These are phyloP conservation scores for Nematopogon swammerdamellus DNA, from an alignment of 2,888 invertebrate species.

Conservation along the genomic window DNA sequence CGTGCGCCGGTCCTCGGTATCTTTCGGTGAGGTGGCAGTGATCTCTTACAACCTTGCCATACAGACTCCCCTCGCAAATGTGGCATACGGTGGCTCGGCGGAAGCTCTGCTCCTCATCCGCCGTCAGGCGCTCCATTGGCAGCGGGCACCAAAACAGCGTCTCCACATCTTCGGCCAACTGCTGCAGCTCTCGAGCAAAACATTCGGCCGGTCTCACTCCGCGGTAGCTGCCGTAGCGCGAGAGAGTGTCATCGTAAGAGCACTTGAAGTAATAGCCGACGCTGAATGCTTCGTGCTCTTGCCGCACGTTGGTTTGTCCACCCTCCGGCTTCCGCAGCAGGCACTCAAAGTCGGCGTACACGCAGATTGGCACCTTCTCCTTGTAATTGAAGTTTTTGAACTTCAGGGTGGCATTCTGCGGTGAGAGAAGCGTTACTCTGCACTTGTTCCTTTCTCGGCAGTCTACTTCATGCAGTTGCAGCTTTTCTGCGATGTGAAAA, in stretches of 20 bases:
- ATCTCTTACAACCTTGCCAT: conserved; percentile 12
- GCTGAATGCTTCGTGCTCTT: background rate
- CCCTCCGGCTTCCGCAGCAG: background rate
- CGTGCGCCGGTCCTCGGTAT: conserved; percentile 16
- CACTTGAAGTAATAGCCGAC: conserved; percentile 6
- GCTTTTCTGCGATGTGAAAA: conserved; percentile 7
- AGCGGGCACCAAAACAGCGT: background rate
- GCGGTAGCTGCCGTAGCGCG: conserved; percentile 6
- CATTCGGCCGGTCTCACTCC: conserved; percentile 3
- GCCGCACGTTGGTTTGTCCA: background rate
- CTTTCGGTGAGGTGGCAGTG: conserved; percentile 18
- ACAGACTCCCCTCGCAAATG: conserved; percentile 13
- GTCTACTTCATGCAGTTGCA: background rate
- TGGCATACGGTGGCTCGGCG: conserved; percentile 13
- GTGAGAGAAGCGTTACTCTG: background rate
- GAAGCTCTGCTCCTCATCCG: conserved; percentile 13
- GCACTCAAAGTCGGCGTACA: conserved; percentile 1
- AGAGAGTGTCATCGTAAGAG: conserved; percentile 11
- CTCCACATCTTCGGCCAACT: background rate
- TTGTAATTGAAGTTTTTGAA: background rate
- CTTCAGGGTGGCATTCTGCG: background rate
- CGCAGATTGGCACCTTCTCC: background rate
- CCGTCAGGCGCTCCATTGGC: background rate
- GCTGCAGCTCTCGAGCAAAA: conserved; percentile 1
- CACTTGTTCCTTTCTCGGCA: background rate